These are phyloP conservation scores for Toxonevra muliebris DNA, from an alignment of 2,888 invertebrate genomes.

Conservation along the genomic window DNA sequence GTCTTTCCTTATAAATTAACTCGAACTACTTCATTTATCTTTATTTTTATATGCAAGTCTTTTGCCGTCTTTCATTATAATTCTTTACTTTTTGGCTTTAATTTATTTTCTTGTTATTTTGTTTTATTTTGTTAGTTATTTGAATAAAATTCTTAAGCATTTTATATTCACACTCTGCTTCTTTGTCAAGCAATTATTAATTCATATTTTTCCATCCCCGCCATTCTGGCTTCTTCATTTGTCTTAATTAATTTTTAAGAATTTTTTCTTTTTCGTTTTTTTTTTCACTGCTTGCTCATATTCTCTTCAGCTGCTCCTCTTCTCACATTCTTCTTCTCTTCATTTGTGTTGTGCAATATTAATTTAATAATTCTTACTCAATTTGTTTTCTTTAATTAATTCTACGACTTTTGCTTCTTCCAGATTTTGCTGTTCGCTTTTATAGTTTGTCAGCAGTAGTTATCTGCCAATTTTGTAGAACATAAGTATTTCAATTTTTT, in stretches of 20 bases:
- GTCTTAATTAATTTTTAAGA: not conserved
- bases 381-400: no score
- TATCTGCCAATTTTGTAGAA: not conserved
- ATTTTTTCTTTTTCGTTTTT: not conserved
- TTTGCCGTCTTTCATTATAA: not conserved
- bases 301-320: not conserved
- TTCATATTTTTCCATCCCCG: not conserved
- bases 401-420: no score
- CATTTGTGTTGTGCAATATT: not conserved
- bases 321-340: not conserved
- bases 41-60: not conserved
- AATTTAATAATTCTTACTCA: no score
- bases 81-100: not conserved
- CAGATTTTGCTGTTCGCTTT: no score
- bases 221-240: not conserved
- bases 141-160: not conserved
- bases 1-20: not conserved
- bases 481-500: slow-evolving; percentile 25
- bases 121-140: not conserved
- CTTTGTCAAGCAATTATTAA: not conserved
- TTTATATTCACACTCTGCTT: not conserved
- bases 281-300: not conserved
- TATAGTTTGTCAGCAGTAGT: not conserved
- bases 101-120: not conserved
- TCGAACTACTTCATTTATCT: slow-evolving; percentile 4